phyloP scores from a whole-genome alignment of 2,888 invertebrate species.

The Pseudolycoriella hygida region DNA sequence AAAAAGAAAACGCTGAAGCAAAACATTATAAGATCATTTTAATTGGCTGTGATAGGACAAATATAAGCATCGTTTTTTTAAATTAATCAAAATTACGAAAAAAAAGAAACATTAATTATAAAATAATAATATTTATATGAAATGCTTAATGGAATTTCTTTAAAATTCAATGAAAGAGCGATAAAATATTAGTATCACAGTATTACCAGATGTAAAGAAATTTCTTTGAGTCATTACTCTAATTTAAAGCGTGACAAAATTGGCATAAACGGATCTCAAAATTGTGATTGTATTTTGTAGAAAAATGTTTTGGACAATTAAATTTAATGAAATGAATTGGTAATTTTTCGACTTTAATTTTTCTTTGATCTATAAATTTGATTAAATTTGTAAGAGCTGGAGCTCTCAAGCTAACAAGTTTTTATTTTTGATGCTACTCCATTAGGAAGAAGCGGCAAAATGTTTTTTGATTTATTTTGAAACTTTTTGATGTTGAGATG shows the following conservation, averaged over 20 bases:
- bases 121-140: neutral
- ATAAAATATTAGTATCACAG: too few species aligned
- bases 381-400: too few species aligned
- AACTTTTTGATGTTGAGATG: too few species aligned
- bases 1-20: neutral
- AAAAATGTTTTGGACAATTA: constrained; percentile 10
- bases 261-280: constrained; percentile 19
- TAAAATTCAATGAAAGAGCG: constrained; percentile 4
- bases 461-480: too few species aligned
- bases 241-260: constrained; percentile 13
- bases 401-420: too few species aligned
- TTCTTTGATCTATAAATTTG: too few species aligned
- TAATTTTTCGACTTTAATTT: neutral
- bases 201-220: too few species aligned
- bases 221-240: too few species aligned
- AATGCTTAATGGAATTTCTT: constrained; percentile 20
- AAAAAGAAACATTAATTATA: neutral
- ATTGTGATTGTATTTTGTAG: constrained; percentile 18
- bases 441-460: too few species aligned
- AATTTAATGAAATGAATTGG: constrained; percentile 9
- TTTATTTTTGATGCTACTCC: too few species aligned
- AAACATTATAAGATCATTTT: constrained; percentile 1
- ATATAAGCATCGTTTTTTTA: neutral
- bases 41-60: constrained; percentile 10
- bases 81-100: neutral